These are phyloP conservation scores for Conus betulinus DNA, from an alignment of 1,140 invertebrate species.

Conservation along the genomic window DNA sequence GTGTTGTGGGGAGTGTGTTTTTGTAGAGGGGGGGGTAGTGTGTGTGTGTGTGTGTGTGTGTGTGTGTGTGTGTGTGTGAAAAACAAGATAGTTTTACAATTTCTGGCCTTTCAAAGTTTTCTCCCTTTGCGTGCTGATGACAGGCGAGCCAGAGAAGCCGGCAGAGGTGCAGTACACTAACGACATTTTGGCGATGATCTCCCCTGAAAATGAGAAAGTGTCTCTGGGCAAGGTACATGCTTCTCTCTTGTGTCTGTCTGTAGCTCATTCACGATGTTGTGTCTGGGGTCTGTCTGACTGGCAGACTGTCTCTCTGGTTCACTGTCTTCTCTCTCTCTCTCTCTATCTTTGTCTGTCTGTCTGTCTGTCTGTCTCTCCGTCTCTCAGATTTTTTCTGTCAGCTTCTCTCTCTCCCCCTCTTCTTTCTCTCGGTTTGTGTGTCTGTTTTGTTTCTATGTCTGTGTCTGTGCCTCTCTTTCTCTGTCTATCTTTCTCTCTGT, in stretches of 20 bases:
- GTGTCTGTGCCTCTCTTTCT: background rate
- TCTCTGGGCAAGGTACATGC: slow-evolving; percentile 81
- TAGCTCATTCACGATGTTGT: too few relatives aligned
- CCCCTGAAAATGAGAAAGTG: slow-evolving; percentile 89
- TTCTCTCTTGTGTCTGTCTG: too few relatives aligned
- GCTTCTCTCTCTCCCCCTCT: too few relatives aligned
- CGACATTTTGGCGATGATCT: slow-evolving; percentile 90
- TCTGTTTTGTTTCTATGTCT: slow-evolving; percentile 14
- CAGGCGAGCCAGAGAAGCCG: slow-evolving; percentile 46
- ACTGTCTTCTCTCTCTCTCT: too few relatives aligned
- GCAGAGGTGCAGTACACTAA: slow-evolving; percentile 79
- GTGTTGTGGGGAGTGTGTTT: too few relatives aligned
- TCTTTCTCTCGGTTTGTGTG: background rate
- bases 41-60: too few relatives aligned
- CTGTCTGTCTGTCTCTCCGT: background rate
- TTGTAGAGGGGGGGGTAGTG: too few relatives aligned
- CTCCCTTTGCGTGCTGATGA: background rate
- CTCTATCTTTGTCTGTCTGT: background rate
- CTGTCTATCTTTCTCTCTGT: background rate
- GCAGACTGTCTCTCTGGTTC: too few relatives aligned
- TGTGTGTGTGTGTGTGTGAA: too few relatives aligned
- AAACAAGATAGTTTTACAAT: too few relatives aligned
- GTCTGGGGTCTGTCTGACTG: background rate
- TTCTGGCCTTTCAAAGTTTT: too few relatives aligned
- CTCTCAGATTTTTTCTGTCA: too few relatives aligned